phyloP scores from a whole-genome alignment of 1,140 invertebrate species.

The Charaxes varanes region DNA sequence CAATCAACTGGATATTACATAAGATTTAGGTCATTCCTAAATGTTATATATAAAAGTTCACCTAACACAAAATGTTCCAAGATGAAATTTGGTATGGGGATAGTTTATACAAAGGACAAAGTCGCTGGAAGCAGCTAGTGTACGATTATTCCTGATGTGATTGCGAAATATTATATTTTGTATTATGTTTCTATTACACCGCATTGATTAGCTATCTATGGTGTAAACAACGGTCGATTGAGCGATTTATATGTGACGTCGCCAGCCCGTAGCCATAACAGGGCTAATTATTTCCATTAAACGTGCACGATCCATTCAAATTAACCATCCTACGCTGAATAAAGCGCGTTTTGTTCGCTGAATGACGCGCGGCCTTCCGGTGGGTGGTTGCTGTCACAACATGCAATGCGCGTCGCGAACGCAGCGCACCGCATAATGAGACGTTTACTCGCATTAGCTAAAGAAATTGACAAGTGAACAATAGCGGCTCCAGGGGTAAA shows the following conservation, averaged over 20 bases:
- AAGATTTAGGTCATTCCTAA: too few relatives aligned
- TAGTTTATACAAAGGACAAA: too few relatives aligned
- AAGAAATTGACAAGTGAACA: constrained; percentile 75
- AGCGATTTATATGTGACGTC: constrained; percentile 28
- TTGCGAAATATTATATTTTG: too few relatives aligned
- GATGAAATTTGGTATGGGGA: too few relatives aligned
- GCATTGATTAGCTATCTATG: too few relatives aligned
- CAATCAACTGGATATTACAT: too few relatives aligned
- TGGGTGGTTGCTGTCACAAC: constrained; percentile 73
- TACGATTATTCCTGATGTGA: too few relatives aligned
- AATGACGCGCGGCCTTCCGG: constrained; percentile 71
- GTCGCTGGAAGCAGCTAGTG: too few relatives aligned
- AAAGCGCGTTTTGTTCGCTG: constrained; percentile 68
- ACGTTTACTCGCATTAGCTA: constrained; percentile 73
- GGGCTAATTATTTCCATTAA: constrained; percentile 70
- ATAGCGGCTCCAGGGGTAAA: constrained; percentile 64
- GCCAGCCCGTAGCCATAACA: constrained; percentile 30
- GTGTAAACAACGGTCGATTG: too few relatives aligned
- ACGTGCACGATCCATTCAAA: constrained; percentile 66
- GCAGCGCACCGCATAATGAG: constrained; percentile 71
- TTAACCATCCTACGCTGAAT: constrained; percentile 68
- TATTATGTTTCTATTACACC: too few relatives aligned
- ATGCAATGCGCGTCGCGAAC: constrained; percentile 66
- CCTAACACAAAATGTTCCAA: too few relatives aligned
- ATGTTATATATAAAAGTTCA: too few relatives aligned